Evolutionary conservation across 2,113 vertebrate species (phyloP).

Genomic region (Silurus asotus): DNA sequence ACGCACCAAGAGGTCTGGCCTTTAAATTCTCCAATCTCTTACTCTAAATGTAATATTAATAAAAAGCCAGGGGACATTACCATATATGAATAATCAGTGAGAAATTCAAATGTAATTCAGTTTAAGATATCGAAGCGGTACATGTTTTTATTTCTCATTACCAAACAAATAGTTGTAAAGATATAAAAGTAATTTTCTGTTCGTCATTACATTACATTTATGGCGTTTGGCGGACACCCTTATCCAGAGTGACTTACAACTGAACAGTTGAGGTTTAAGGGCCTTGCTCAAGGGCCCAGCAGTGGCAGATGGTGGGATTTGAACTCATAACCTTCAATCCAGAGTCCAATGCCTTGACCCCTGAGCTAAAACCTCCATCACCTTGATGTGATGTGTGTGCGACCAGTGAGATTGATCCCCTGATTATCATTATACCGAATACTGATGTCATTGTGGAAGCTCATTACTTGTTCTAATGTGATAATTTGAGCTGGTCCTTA

Average conservation of each 20-base stretch:
- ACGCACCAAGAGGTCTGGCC: neutral
- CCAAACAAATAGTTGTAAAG: neutral
- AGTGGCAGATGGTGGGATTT: too few relatives aligned
- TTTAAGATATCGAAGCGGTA: neutral
- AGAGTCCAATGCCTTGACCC: too few relatives aligned
- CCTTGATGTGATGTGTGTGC: neutral
- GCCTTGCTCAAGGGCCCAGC: too few relatives aligned
- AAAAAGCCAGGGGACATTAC: neutral
- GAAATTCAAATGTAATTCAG: neutral
- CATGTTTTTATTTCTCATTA: neutral
- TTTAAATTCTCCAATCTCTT: slow-evolving; percentile 12
- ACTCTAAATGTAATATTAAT: slow-evolving; percentile 7
- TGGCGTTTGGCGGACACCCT: too few relatives aligned
- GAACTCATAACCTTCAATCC: too few relatives aligned
- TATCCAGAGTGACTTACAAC: too few relatives aligned
- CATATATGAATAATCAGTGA: neutral
- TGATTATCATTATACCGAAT: neutral
- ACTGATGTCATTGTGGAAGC: neutral
- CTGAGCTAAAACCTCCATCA: too few relatives aligned
- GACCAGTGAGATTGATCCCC: neutral
- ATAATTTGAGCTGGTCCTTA: neutral
- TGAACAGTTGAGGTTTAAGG: too few relatives aligned
- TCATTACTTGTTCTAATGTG: neutral
- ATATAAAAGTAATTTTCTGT: neutral
- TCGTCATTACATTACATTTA: neutral